These are phyloP conservation scores for Propsilocerus akamusi DNA, from an alignment of 1,140 invertebrate genomes.

Conservation along the genomic window DNA sequence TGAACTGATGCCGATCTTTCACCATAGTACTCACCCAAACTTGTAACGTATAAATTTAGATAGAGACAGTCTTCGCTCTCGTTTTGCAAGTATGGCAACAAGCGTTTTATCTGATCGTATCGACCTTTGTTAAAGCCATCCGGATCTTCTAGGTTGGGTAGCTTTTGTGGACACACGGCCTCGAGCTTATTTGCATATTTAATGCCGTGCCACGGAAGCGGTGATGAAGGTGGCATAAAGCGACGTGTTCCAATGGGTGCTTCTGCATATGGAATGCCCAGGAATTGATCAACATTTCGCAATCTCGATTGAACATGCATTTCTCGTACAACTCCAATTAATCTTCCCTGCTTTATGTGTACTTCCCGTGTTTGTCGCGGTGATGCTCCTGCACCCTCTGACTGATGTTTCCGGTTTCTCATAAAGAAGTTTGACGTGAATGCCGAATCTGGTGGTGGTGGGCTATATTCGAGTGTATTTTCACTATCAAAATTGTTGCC, in stretches of 20 bases:
- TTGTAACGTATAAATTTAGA: conserved; percentile 83
- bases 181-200: conserved; percentile 51
- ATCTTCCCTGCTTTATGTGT: conserved; percentile 31
- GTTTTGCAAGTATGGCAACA: conserved; percentile 52
- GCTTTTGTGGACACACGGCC: conserved; percentile 68
- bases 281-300: conserved; percentile 35
- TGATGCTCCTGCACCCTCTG: conserved; percentile 20
- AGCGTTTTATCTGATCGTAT: conserved; percentile 42
- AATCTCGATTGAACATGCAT: conserved; percentile 30
- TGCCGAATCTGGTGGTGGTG: too few species aligned
- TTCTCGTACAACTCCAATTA: conserved; percentile 36
- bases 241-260: conserved; percentile 63
- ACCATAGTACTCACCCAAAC: conserved; percentile 41
- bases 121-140: conserved; percentile 24
- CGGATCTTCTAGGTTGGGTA: conserved; percentile 39
- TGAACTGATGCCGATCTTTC: too few species aligned
- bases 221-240: conserved; percentile 69
- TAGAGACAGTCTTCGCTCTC: conserved; percentile 87
- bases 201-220: conserved; percentile 47
- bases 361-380: conserved; percentile 27
- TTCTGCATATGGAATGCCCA: conserved; percentile 79
- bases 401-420: conserved; percentile 19
- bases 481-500: neutral
- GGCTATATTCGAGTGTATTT: too few species aligned
- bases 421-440: too few species aligned